Conservation (phyloP, 2,888 invertebrate species). For the Latheticus oryzae region DNA sequence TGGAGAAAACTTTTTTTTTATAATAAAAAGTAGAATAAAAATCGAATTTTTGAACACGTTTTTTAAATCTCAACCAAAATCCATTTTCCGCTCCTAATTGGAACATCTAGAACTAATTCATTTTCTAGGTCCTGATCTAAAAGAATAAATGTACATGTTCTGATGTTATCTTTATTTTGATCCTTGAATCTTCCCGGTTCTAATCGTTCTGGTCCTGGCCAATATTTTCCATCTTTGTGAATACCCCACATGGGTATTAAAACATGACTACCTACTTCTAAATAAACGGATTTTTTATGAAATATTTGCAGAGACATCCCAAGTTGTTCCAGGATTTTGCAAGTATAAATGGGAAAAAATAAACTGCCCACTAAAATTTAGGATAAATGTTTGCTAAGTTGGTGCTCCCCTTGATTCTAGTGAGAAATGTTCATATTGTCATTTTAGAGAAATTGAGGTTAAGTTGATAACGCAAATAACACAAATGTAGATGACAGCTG, state of each 20-base stretch:
- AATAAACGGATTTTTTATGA: slow-evolving; percentile 44
- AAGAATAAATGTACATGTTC: slow-evolving; percentile 61
- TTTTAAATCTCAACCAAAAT: slow-evolving; percentile 55
- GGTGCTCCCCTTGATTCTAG: too few species aligned
- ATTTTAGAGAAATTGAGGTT: too few species aligned
- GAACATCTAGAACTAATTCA: slow-evolving; percentile 68
- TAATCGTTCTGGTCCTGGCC: slow-evolving; percentile 54
- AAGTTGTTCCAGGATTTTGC: too few species aligned
- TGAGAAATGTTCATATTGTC: too few species aligned
- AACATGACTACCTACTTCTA: slow-evolving; percentile 55
- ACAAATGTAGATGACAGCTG: too few species aligned
- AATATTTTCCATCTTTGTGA: slow-evolving; percentile 54
- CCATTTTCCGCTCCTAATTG: slow-evolving; percentile 53
- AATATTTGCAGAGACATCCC: slow-evolving; percentile 17
- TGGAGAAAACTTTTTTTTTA: too few species aligned
- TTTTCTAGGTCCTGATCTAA: slow-evolving; percentile 70
- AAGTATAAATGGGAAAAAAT: too few species aligned
- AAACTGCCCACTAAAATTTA: too few species aligned
- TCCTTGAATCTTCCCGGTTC: slow-evolving; percentile 65
- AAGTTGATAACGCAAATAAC: too few species aligned
- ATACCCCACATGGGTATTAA: slow-evolving; percentile 54
- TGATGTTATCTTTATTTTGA: slow-evolving; percentile 68
- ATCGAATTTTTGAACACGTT: too few species aligned
- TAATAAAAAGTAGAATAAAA: too few species aligned
- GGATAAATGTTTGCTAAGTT: too few species aligned